Evolutionary conservation across 2,797 vertebrate species (phyloP), one percentile per base, ranked within the genome.

Genomic region (Tapirus indicus): DNA sequence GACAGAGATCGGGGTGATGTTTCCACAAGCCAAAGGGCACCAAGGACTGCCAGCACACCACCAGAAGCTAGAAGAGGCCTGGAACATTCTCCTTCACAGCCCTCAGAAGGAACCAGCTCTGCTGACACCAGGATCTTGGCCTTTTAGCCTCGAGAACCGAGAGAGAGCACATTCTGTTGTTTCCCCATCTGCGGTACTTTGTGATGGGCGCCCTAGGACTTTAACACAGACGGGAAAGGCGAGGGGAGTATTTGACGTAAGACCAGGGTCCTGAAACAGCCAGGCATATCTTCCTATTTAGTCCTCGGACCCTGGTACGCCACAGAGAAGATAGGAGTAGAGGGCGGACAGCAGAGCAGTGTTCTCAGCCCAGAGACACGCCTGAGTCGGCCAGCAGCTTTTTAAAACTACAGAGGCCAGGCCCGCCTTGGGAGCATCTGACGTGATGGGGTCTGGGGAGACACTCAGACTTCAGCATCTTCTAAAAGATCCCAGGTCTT

Each of bases 321-420:
- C 20, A 1, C 4, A 0, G 1, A 16, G 27, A 38, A 27, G 80
- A 38, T 9, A 2, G 29, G 16, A 12, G 16, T 3, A 12, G 3
- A 29, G 29, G 35, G 27, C 2, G 14, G 20, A 21, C 20, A n/a
- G 44, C 2, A 12, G 7, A 32, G 62, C n/a, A 7, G 12, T 13
- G 4, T 21, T 20, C 66, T 35, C 66, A 68, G 66, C 66, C n/a
- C n/a, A 18, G 20, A 35, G n/a, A 6, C n/a, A 10, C 1, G 4
- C 66, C 21, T 1, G 1, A 7, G 27, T 12, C 64, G 3, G 12
- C 8, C 44, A 7, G 25, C 5, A 2, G 8, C 13, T 14, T 6
- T 25, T 12, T 6, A 5, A 58, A 32, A 4, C 7, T 12, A 6
- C 41, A 66, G 68, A 16, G 5, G 56, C 8, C 41, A 69, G 32